Evolutionary conservation across 2,888 invertebrate genomes (phyloP), one percentile per base, ranked within the genome.

Genomic region (Sicus ferrugineus): DNA sequence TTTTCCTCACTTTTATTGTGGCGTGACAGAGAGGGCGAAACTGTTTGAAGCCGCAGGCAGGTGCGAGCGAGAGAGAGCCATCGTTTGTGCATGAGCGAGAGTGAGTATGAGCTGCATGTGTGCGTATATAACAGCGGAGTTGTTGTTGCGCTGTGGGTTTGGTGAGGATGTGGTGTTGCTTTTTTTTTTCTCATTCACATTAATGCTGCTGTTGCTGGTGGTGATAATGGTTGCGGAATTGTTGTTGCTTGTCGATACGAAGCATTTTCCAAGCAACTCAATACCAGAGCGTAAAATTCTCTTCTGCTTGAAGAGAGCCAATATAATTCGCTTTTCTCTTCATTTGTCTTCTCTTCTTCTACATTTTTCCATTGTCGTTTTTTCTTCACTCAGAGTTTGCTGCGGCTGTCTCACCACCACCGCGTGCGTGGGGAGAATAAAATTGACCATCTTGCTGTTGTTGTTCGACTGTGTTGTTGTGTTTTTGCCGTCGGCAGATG

Each of bases 381-480:
- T 31, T 46, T 62, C 38, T 62, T 28, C 14, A 6, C 48, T 46
- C n/a, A 21, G n/a, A 3, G 19, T 34, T 61, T 11, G 34, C 42
- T 38, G 31, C 19, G 26, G 42, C 34, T 3, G 42, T 42, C n/a
- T 42, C n/a, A 16, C 16, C n/a, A 42, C 42, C n/a, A 7, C n/a
- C n/a, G n/a, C n/a, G n/a, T n/a, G n/a, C n/a, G n/a, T n/a, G n/a
- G n/a, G n/a, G n/a, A n/a, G n/a, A n/a, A 11, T 42, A n/a, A n/a
- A 42, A 9, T 38, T 38, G 14, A 42, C 42, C 3, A 42, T 19
- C 42, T 31, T 59, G 46, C 46, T 56, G 46, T 64, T 64, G 68
- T 64, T 74, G 72, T 54, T 70, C 70, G 71, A 69, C 70, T 69
- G 70, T 30, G 56, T 16, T 56, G 28, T 16, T 28, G 30, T 52